Evolutionary conservation across 1,140 invertebrate species (phyloP), one percentile per base, ranked within the genome.

Genomic region (Conus betulinus): DNA sequence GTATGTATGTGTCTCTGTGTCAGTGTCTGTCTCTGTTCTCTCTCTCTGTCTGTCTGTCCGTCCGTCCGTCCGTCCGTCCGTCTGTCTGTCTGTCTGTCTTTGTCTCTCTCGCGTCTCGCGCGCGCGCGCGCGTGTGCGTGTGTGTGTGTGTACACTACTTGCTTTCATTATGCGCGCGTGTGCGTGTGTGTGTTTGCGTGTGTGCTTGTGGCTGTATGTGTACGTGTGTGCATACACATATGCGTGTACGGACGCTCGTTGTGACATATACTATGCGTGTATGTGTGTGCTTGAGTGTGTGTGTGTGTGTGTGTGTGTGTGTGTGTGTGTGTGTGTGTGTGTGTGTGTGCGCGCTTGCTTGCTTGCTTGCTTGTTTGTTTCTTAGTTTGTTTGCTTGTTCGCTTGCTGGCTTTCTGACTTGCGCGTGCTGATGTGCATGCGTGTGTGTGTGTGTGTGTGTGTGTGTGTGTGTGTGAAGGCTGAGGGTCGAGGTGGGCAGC

Each of bases 401-500:
- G 39, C 39, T 39, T 39, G 39, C 39, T 39, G 39, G 39, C 39
- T 39, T 39, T 39, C 39, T 39, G 39, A 39, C 39, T 39, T 39
- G 39, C 39, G 39, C 39, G 39, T 39, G 39, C 39, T 39, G 39
- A 39, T 39, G 39, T 60, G 57, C 15, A 15, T 60, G 57, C 15
- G 57, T 60, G 57, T 60, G 57, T 60, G 15, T 3, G 23, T 15
- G 25, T 52, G 15, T 71, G 11, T 5, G 13, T 52, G 53, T 25
- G 84, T 23, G 52, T 63, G 10, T 57, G 57, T 87, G 15, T 82
- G 8, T 86, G 20, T 67, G 85, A 76, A 95, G 94, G 88, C 92
- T 93, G 39, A 92, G 90, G 79, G 27, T 94, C 15, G 71, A 91
- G 20, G n/a, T 91, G 60, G 90, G 93, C 87, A 92, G 87, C 10